Evolutionary conservation across 2,113 vertebrate species (phyloP), one percentile per base, ranked within the genome.

Genomic region (Labrus mixtus): DNA sequence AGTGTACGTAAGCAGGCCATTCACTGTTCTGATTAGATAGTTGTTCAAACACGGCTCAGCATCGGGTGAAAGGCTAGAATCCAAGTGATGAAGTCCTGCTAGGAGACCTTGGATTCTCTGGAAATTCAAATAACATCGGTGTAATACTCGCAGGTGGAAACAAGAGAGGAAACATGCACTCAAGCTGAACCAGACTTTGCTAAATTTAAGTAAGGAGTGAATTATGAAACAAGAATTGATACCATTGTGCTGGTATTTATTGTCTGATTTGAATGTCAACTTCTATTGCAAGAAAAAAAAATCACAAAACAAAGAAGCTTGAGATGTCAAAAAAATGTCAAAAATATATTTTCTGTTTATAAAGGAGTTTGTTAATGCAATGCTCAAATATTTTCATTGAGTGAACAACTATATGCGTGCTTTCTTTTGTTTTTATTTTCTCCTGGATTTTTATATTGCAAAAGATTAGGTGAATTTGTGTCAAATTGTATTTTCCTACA

Each of bases 21-120:
- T 92, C 90, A 81, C 86, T 58, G 57, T 55, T 87, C 73, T 80
- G 87, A 83, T 90, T 83, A 81, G 88, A 82, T 89, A 72, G 85
- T 86, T 91, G 84, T 89, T 83, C 77, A 89, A 91, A 90, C 89
- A 92, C 46, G 62, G 46, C 69, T 68, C 23, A 1, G 71, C 73
- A 46, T 81, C 75, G 65, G 81, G 46, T 76, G 87, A 90, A 78
- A 79, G 81, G 78, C 75, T 65, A 74, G 64, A 88, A 86, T 87
- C 74, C 84, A 82, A 74, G 86, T 81, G 57, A 91, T 84, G 71
- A 87, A 65, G 73, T 76, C 67, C 54, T 55, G 3, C 56, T 54
- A 66, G 56, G 55, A 76, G 82, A 78, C 87, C 87, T 88, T 82
- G 84, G 56, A 74, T 84, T 63, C 58, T 55, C 62, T 83, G 89